Evolutionary conservation across 2,113 vertebrate genomes (phyloP).

Genomic region (Pimephales promelas): DNA sequence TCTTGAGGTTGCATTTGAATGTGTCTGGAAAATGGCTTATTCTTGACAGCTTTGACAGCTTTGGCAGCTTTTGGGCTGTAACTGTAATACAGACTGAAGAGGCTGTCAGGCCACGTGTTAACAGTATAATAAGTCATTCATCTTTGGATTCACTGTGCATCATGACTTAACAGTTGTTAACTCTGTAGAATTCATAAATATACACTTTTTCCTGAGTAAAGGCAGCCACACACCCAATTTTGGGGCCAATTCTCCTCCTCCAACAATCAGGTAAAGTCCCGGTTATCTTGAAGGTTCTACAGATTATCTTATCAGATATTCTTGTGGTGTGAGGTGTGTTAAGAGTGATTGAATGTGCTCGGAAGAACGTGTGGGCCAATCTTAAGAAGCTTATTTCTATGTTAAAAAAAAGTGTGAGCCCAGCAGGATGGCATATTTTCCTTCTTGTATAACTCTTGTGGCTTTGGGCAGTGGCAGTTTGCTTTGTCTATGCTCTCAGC

Average conservation of each 20-base stretch:
- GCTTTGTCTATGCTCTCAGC: constrained; percentile 14
- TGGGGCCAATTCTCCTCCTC: too few relatives aligned
- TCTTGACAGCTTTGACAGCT: not conserved
- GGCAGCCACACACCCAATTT: too few relatives aligned
- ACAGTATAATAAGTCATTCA: not conserved
- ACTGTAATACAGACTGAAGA: not conserved
- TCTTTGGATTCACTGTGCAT: not conserved
- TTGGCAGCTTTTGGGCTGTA: not conserved
- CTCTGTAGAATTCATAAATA: not conserved
- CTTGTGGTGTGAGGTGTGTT: too few relatives aligned
- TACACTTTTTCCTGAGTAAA: not conserved
- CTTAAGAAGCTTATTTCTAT: not conserved
- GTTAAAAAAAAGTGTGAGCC: not conserved
- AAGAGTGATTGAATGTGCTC: too few relatives aligned
- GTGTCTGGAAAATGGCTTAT: not conserved
- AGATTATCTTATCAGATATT: too few relatives aligned
- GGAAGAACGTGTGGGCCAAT: too few relatives aligned
- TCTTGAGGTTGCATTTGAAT: not conserved
- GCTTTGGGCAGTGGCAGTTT: constrained; percentile 30
- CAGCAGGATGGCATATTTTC: constrained; percentile 39
- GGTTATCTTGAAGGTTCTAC: too few relatives aligned
- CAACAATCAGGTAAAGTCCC: too few relatives aligned
- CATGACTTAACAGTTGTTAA: not conserved
- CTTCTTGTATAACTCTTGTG: constrained; percentile 40
- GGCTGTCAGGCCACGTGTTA: not conserved